These are phyloP conservation scores for Hyperoplus lanceolatus DNA, from an alignment of 2,797 vertebrate species.

Conservation along the genomic window DNA sequence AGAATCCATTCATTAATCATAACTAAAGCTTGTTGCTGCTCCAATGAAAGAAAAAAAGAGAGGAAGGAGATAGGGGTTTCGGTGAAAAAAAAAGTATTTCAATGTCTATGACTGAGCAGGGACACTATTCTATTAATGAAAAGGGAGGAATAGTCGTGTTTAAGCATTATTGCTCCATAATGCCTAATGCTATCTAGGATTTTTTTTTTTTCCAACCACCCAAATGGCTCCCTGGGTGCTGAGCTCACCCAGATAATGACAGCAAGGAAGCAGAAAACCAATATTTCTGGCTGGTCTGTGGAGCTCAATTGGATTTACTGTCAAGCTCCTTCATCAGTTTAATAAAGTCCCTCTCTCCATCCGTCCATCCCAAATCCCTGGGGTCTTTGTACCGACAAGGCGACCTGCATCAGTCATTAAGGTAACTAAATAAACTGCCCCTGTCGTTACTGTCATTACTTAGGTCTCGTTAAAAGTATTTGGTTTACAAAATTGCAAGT, in stretches of 20 bases:
- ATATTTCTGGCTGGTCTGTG: slow-evolving; percentile 72
- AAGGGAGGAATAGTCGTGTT: slow-evolving; percentile 66
- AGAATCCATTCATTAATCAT: slow-evolving; percentile 53
- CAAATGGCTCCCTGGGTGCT: slow-evolving; percentile 77
- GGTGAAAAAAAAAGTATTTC: slow-evolving; percentile 52
- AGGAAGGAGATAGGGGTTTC: neutral
- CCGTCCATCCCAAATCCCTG: slow-evolving; percentile 22
- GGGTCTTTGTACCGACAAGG: slow-evolving; percentile 56
- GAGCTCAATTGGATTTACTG: slow-evolving; percentile 81
- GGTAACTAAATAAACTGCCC: slow-evolving; percentile 36
- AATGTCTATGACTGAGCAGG: slow-evolving; percentile 68
- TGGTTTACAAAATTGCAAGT: slow-evolving; percentile 9
- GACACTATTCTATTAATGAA: slow-evolving; percentile 80
- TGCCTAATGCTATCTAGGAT: slow-evolving; percentile 76
- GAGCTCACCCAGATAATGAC: slow-evolving; percentile 74
- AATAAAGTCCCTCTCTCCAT: slow-evolving; percentile 76
- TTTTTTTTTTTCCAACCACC: slow-evolving; percentile 77
- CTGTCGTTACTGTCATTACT: slow-evolving; percentile 30
- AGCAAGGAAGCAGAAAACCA: slow-evolving; percentile 75
- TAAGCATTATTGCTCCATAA: slow-evolving; percentile 83
- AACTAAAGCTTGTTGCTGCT: slow-evolving; percentile 43
- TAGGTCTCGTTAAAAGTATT: slow-evolving; percentile 44
- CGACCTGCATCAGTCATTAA: slow-evolving; percentile 47
- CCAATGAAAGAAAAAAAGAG: slow-evolving; percentile 20
- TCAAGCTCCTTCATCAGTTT: slow-evolving; percentile 79